Evolutionary conservation across 1,140 invertebrate species (phyloP).

Genomic region (Ditylenchus dipsaci): DNA sequence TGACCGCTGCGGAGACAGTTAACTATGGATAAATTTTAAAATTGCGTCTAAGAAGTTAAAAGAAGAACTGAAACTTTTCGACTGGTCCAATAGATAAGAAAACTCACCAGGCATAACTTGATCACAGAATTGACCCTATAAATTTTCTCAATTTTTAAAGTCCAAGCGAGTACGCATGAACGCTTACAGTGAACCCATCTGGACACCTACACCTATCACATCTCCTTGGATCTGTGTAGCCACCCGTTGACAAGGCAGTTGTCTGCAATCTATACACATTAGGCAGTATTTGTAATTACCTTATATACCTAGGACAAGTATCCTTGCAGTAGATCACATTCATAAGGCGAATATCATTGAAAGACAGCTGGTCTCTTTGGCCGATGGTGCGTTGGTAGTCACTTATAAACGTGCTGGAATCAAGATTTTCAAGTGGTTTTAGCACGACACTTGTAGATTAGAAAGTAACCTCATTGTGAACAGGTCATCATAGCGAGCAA

Average conservation of each 20-base stretch:
- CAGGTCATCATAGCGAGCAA: slow-evolving; percentile 55
- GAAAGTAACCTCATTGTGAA: slow-evolving; percentile 52
- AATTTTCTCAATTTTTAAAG: not conserved
- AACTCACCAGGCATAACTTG: slow-evolving; percentile 54
- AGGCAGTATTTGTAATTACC: no score
- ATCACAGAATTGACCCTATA: slow-evolving; percentile 39
- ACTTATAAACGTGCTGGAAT: slow-evolving; percentile 41
- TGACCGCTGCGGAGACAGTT: no score
- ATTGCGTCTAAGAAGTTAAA: no score
- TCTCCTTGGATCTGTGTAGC: slow-evolving; percentile 54
- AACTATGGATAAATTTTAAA: no score
- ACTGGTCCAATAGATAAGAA: no score
- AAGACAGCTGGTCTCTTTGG: slow-evolving; percentile 55
- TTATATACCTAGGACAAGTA: slow-evolving; percentile 35
- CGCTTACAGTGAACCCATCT: slow-evolving; percentile 54
- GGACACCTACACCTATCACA: slow-evolving; percentile 57
- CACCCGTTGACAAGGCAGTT: slow-evolving; percentile 56
- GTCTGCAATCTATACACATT: not conserved
- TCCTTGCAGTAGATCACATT: slow-evolving; percentile 55
- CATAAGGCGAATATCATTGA: slow-evolving; percentile 57
- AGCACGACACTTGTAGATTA: no score
- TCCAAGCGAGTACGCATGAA: slow-evolving; percentile 9
- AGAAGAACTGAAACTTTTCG: no score
- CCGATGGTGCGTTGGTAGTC: slow-evolving; percentile 58
- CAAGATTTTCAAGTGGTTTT: no score